Evolutionary conservation across 2,113 vertebrate genomes (phyloP).

Genomic region (Probosciger aterrimus): DNA sequence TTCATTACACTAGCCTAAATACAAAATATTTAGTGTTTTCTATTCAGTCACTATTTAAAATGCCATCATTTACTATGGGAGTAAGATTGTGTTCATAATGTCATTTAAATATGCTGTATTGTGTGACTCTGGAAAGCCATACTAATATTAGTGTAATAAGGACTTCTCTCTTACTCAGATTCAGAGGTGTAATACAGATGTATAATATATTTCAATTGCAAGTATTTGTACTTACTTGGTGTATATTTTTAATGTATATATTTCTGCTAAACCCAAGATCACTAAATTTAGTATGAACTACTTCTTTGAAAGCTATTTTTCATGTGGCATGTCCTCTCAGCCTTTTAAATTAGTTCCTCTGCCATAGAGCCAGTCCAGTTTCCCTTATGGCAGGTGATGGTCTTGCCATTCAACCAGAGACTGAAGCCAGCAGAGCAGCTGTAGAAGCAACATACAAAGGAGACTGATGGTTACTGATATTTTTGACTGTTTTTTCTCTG

Average conservation of each 20-base stretch:
- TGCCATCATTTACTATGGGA: neutral
- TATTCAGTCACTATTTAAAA: neutral
- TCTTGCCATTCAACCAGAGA: neutral
- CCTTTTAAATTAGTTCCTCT: neutral
- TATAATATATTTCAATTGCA: neutral
- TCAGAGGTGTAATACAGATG: neutral
- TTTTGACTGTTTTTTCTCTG: neutral
- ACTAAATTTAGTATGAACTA: neutral
- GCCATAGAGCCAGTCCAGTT: neutral
- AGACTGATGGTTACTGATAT: neutral
- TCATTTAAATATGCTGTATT: neutral
- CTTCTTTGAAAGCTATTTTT: neutral
- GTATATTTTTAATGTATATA: neutral
- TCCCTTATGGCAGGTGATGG: neutral
- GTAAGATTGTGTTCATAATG: neutral
- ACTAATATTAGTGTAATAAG: neutral
- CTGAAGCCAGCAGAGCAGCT: constrained; percentile 16
- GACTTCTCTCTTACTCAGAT: rapidly evolving
- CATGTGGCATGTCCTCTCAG: neutral
- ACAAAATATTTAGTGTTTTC: neutral
- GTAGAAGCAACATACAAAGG: neutral
- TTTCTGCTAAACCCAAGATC: neutral
- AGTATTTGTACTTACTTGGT: neutral
- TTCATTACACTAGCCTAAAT: neutral
- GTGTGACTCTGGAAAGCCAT: neutral